Evolutionary conservation across 2,113 vertebrate genomes (phyloP), one percentile per base, ranked within the genome.

Genomic region (Aleadryas rufinucha): DNA sequence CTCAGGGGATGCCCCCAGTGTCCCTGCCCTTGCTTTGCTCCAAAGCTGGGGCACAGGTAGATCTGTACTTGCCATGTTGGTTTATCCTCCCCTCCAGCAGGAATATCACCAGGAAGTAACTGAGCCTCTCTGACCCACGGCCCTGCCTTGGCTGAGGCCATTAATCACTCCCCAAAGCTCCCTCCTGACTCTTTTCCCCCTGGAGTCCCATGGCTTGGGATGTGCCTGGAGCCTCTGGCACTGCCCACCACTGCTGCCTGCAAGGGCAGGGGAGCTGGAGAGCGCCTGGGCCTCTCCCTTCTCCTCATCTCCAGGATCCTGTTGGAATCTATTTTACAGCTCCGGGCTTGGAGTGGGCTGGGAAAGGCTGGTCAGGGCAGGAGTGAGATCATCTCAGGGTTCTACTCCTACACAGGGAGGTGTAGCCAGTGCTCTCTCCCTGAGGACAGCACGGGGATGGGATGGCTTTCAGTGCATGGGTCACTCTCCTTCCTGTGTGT

Each of bases 61-160:
- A n/a, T 39, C 52, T 8, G 2, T 7, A 19, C 11, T 33, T 66
- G 47, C 65, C 4, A 0, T 3, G 5, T 17, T 0, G 1, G 31
- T 6, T 89, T 49, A 70, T 49, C 2, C 0, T 5, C 13, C 54
- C 50, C 64, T 87, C 60, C 78, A 84, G 85, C 45, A 87, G 70
- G 47, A 90, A n/a, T 26, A 70, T 50, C 65, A n/a, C 56, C 56
- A 53, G 74, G 77, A 82, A 76, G 74, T 66, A 77, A 81, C 1
- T 84, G 54, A 6, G 19, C 30, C 60, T 85, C 78, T 81, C 52
- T 95, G 78, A 75, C 54, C 68, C 70, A 31, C 8, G 6, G 54
- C 71, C 71, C 68, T 84, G 81, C 44, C 3, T 1, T 0, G 2
- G 30, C 63, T 39, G 41, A 65, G 59, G 42, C 11, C 2, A 1